Evolutionary conservation across 2,113 vertebrate species (phyloP).

Genomic region (Thomomys bottae): DNA sequence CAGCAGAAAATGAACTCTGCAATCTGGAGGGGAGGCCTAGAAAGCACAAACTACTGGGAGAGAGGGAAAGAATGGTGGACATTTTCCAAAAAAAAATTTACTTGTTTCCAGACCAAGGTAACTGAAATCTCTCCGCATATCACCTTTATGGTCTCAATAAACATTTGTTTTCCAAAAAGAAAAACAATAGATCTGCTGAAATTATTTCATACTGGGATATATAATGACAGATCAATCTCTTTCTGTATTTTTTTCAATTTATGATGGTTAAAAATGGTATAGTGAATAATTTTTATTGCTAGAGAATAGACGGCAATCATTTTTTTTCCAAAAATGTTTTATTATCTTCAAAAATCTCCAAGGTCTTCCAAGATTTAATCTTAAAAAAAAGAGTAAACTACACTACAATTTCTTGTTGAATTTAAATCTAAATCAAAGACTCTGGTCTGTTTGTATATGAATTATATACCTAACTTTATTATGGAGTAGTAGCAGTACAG

Average conservation of each 20-base stretch:
- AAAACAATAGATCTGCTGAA: background rate
- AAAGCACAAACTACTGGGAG: no score
- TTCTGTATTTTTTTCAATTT: background rate
- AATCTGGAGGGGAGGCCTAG: no score
- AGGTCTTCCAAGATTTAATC: background rate
- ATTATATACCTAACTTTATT: background rate
- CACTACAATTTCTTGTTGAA: background rate
- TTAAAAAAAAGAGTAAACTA: background rate
- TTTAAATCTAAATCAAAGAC: background rate
- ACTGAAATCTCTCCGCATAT: no score
- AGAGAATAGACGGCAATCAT: background rate
- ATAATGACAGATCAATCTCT: background rate
- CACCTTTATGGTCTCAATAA: no score
- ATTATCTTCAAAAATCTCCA: background rate
- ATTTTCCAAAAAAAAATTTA: no score
- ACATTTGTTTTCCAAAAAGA: background rate
- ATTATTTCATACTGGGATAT: background rate
- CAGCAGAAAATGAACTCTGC: no score
- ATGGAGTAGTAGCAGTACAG: background rate
- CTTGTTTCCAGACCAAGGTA: no score
- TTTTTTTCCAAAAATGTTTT: background rate
- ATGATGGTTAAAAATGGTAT: background rate
- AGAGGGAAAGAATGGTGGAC: no score
- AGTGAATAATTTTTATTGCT: background rate
- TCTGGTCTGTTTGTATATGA: background rate